Base-by-base conservation (phyloP, 2,888 invertebrate species). In the Heliconius charithonia region DNA sequence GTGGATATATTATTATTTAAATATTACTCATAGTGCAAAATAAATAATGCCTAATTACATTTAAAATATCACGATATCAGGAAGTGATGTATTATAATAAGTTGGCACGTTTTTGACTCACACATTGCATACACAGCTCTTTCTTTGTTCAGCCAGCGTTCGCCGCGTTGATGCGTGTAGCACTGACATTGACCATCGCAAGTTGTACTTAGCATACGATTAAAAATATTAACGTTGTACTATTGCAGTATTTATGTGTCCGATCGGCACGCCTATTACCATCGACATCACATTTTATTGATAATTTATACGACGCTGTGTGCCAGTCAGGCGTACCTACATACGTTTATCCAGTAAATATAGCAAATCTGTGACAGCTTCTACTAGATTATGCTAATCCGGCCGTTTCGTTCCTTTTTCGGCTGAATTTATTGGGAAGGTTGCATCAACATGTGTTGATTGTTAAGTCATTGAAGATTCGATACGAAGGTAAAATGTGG, bases 331-430 rank as follows among this genome's bases (percentile, higher is more conserved):
- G 76, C 72, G 72, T 83, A 79, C 81, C 7, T 83, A 83, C 85
- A 84, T 88, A 83, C 85, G 84, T 88, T 86, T 86, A 82, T 81
- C 82, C 84, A 86, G 89, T 90, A 87, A 89, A 90, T 89, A 90
- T 88, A 91, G 89, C 84, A 87, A 87, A 85, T 84, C 87, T 86
- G 87, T 89, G 90, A 89, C 88, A 85, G 84, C 85, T 85, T 80
- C 82, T 85, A 85, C 85, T 85, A 84, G 86, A 87, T 90, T 92
- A 93, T 93, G 92, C 87, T 89, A 93, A 94, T 92, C 59, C 75
- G 85, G 86, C 75, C 85, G 89, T 89, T 91, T 91, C 88, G 90
- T 90, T 86, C 92, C 92, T 88, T 91, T 91, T 91, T 87, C 79
- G 88, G 86, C 83, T 84, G 80, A 85, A 88, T 89, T 87, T 86